Evolutionary conservation across 1,140 invertebrate species (phyloP), one percentile per base, ranked within the genome.

Genomic region (Bilobella aurantiaca): DNA sequence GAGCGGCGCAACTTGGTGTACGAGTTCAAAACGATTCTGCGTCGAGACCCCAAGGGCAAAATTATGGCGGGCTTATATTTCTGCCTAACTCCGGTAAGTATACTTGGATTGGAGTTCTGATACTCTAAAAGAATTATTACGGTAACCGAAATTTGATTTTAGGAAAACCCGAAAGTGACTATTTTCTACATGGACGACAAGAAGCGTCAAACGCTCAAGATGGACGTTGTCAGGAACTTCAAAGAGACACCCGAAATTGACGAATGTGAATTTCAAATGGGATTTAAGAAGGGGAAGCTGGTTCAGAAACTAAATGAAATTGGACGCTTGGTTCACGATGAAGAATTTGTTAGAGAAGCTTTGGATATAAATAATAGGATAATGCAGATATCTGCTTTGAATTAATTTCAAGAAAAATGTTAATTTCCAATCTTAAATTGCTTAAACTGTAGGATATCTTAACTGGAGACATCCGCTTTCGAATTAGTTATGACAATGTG

Each of bases 1-100:
- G 91, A 94, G 77, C 83, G 91, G 65, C 83, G 91, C 70, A 93
- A 94, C 77, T 78, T 94, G 67, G 87, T 90, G 23, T 94, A 93
- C 76, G 87, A 89, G 74, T 93, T 93, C 78, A 77, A 89, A 71
- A 91, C 88, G 74, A 79, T 92, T 3, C 77, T 94, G 27, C 82
- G 87, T 12, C 83, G 90, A 46, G 86, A 92, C 74, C 83, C 83
- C 56, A 90, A 90, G 72, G 90, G 90, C 32, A 83, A 87, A 62
- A 80, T 92, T 2, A 82, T 83, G 8, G 89, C 90, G 63, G 91
- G 91, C 5, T 78, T 93, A 59, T 93, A 93, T 77, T 92, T 93
- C 74, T 84, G 87, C 21, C 65, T 78, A 5, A 70, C 68, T 59
- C 63, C 65, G 14, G 60, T 71, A 42, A 73, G 64, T 65, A 75